phyloP scores from a whole-genome alignment of 1,140 invertebrate species.

The Whitmania pigra region DNA sequence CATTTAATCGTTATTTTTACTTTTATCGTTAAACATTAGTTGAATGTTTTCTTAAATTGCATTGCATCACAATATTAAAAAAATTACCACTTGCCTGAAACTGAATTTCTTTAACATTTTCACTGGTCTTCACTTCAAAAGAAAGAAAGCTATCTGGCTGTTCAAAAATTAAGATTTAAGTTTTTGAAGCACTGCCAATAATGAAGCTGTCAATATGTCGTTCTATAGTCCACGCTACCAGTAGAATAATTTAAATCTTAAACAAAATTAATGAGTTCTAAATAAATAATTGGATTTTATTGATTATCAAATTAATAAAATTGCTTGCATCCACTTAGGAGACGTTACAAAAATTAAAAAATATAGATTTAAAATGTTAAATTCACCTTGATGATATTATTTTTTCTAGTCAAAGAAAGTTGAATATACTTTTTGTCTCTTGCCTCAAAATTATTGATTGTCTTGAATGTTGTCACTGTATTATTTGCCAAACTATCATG shows the following conservation, averaged over 20 bases:
- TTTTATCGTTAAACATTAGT: neutral
- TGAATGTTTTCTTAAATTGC: neutral
- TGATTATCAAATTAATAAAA: neutral
- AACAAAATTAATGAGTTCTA: neutral
- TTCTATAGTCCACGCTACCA: no score
- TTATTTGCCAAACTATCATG: neutral
- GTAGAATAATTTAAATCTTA: neutral
- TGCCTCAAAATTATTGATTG: neutral
- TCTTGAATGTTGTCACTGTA: neutral
- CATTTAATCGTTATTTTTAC: neutral
- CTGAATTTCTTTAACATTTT: neutral
- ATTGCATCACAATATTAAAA: neutral
- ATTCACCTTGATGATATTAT: neutral
- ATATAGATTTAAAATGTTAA: neutral
- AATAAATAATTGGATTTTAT: neutral
- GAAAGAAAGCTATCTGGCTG: neutral
- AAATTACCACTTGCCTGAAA: neutral
- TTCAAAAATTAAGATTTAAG: no score
- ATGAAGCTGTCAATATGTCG: no score
- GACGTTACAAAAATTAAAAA: neutral
- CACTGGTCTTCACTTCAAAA: conserved; percentile 3
- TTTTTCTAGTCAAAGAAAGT: neutral
- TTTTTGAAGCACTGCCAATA: no score
- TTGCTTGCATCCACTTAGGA: neutral
- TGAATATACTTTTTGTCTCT: conserved; percentile 1